Evolutionary conservation across 1,140 invertebrate genomes (phyloP).

Genomic region (Atta texana): DNA sequence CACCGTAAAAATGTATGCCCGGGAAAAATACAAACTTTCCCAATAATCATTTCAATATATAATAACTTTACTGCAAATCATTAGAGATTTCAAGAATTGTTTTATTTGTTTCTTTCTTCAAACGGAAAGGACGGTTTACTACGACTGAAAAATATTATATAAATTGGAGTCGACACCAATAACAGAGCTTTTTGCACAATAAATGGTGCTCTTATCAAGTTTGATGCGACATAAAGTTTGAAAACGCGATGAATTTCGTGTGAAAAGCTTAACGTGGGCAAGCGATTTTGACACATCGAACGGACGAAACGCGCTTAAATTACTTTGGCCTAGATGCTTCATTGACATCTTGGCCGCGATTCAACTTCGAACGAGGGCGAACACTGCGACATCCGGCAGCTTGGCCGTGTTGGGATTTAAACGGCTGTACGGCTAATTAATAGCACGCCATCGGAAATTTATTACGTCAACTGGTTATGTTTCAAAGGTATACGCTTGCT

Average conservation of each 20-base stretch:
- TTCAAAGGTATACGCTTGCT: constrained; percentile 25
- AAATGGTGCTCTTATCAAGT: not conserved
- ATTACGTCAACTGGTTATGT: constrained; percentile 56
- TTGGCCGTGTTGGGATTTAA: constrained; percentile 58
- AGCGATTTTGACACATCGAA: constrained; percentile 52
- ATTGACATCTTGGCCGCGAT: constrained; percentile 67
- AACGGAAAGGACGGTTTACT: not conserved
- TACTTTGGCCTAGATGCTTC: constrained; percentile 68
- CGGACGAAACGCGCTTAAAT: constrained; percentile 67
- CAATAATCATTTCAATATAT: constrained; percentile 22
- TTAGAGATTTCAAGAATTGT: not conserved
- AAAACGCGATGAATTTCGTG: constrained; percentile 39
- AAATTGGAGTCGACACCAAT: not conserved
- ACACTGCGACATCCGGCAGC: constrained; percentile 41
- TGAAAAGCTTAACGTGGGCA: constrained; percentile 10
- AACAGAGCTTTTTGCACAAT: constrained; percentile 20
- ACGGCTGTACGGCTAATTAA: constrained; percentile 65
- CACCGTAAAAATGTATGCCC: not conserved
- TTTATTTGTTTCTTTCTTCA: not conserved
- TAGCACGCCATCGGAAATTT: constrained; percentile 63
- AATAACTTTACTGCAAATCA: constrained; percentile 28
- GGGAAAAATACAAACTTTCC: not conserved
- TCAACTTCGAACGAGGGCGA: constrained; percentile 63
- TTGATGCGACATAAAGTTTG: constrained; percentile 37
- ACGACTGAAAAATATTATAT: constrained; percentile 14